These are phyloP conservation scores for Tyto alba DNA, from an alignment of 2,113 vertebrate species.

Conservation along the genomic window DNA sequence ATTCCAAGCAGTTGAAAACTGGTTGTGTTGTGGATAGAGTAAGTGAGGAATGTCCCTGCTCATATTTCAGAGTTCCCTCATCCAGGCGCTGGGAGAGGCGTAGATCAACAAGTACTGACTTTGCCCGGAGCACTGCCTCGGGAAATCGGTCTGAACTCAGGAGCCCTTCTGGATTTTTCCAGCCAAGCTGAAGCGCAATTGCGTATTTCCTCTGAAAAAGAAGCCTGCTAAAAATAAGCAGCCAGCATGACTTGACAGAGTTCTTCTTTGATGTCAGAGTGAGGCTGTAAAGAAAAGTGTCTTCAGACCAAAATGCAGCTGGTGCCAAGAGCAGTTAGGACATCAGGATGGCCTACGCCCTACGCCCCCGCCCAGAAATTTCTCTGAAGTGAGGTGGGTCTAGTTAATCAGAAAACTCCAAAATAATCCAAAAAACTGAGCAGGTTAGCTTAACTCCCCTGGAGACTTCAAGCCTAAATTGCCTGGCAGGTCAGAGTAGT, in stretches of 20 bases:
- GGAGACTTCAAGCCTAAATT: too few relatives aligned
- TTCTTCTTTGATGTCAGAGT: neutral
- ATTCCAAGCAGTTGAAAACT: slow-evolving; percentile 66
- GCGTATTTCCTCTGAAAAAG: neutral
- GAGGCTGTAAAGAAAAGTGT: neutral
- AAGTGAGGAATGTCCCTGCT: neutral
- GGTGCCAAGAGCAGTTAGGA: too few relatives aligned
- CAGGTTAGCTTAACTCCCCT: neutral
- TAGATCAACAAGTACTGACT: neutral
- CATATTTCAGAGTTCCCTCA: neutral
- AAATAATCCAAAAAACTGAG: neutral
- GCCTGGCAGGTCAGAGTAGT: neutral
- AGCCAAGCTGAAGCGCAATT: neutral
- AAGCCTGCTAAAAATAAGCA: neutral
- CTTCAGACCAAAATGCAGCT: neutral
- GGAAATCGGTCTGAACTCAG: neutral
- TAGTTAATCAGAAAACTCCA: neutral
- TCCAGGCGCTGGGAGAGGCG: neutral
- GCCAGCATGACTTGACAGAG: neutral
- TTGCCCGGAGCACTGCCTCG: neutral
- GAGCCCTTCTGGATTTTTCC: neutral
- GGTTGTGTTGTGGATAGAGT: neutral
- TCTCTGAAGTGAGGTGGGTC: neutral
- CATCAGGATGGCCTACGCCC: too few relatives aligned
- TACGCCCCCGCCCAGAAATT: too few relatives aligned